These are phyloP conservation scores for Hylia prasina DNA, from an alignment of 2,113 vertebrate genomes.

Conservation along the genomic window DNA sequence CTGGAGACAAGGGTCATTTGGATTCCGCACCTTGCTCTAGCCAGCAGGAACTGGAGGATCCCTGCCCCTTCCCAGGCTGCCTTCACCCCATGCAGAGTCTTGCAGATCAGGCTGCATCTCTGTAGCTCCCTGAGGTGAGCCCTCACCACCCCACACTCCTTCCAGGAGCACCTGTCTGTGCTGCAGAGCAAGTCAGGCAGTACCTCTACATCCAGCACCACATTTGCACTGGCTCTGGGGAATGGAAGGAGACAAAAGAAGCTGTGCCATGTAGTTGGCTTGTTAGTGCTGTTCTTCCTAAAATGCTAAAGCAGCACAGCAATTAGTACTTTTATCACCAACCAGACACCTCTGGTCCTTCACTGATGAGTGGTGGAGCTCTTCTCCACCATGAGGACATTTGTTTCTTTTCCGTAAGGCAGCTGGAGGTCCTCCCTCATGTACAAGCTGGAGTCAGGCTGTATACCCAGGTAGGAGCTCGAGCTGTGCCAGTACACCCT, in stretches of 20 bases:
- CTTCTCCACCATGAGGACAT: neutral
- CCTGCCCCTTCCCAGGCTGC: neutral
- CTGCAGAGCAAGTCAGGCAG: fast-evolving
- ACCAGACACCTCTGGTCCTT: neutral
- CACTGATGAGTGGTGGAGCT: neutral
- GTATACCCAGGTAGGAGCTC: fast-evolving
- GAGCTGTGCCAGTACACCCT: neutral
- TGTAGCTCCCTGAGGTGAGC: fast-evolving
- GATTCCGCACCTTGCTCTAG: neutral
- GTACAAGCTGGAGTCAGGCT: no score
- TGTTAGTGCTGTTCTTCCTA: neutral
- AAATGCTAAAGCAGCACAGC: neutral
- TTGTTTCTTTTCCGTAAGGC: neutral
- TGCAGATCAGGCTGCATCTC: neutral
- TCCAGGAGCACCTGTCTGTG: fast-evolving
- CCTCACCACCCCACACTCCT: fast-evolving
- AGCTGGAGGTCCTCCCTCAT: neutral
- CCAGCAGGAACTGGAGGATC: neutral
- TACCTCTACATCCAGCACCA: fast-evolving
- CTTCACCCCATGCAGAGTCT: fast-evolving
- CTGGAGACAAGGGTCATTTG: no score
- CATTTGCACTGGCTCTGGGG: fast-evolving
- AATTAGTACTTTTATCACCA: neutral
- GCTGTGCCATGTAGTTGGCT: fast-evolving
- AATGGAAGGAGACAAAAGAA: neutral